Evolutionary conservation across 2,888 invertebrate genomes (phyloP), one percentile per base, ranked within the genome.

Genomic region (Macropis europaea): DNA sequence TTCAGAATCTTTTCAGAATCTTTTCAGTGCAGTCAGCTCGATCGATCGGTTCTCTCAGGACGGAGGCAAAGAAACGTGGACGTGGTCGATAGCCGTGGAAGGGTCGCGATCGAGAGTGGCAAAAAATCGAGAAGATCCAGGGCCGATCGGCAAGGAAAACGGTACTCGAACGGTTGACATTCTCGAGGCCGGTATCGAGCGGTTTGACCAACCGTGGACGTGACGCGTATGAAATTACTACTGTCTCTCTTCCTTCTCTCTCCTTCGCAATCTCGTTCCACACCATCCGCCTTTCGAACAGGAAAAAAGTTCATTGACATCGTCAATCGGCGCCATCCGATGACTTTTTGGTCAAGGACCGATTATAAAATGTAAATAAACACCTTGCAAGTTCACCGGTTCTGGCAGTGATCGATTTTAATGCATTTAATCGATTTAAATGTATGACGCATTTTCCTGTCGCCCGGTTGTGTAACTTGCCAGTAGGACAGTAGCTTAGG

Each of bases 141-240:
- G 63, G 73, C 56, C 73, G 77, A 69, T 76, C 69, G 75, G 69
- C 75, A 73, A 77, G 79, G 71, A 57, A 72, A 86, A 86, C 85
- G 85, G 84, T 85, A 86, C 85, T 80, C 76, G 77, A 78, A 67
- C 73, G 67, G 84, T 82, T 85, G 85, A 84, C 86, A 86, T 86
- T 86, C 86, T 83, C 77, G 73, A 77, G 72, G 75, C 77, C 68
- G 74, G 78, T 77, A 81, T 81, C 80, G 81, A 81, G 76, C 60
- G 69, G 80, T 77, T 76, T 71, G 84, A 82, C 81, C 81, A 77
- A 79, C 72, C 81, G 73, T 78, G 76, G 62, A 82, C 73, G 73
- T 73, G 74, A 81, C 81, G 76, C 67, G 82, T 81, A 81, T 84
- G 74, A 81, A 77, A 81, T 82, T 81, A 80, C 79, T 72, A 77